Percentiles rank a stretch among this genome's conserved stretches.
These are phyloP conservation scores for Lontra canadensis DNA, from an alignment of 2,113 vertebrate species.

Conservation along the genomic window DNA sequence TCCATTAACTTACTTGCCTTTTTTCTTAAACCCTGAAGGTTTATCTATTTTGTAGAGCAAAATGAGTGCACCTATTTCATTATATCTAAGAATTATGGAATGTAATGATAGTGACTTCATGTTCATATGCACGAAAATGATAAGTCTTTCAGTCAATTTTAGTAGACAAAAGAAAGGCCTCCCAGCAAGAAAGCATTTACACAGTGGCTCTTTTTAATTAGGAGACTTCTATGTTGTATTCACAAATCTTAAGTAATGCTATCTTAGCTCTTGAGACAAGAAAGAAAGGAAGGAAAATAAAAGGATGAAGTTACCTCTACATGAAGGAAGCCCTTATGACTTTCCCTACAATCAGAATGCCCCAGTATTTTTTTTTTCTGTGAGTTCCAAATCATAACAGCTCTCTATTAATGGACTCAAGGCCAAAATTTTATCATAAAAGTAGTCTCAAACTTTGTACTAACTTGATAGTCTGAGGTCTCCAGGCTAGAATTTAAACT, in stretches of 20 bases:
- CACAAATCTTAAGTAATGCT: neutral
- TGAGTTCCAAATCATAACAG: conserved; percentile 13
- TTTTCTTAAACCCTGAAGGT: neutral
- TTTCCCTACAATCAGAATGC: neutral
- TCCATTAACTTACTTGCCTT: neutral
- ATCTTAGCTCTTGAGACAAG: neutral
- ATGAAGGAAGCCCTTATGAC: neutral
- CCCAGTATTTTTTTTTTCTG: neutral
- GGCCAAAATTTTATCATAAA: neutral
- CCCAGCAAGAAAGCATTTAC: neutral
- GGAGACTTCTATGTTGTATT: neutral
- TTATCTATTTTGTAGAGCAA: neutral
- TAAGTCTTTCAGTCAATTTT: neutral
- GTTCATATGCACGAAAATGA: neutral
- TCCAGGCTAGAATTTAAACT: neutral
- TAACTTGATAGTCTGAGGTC: neutral
- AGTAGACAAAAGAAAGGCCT: neutral
- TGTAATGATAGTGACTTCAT: neutral
- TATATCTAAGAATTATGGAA: neutral
- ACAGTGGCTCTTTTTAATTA: neutral
- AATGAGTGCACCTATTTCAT: neutral
- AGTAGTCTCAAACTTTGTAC: neutral
- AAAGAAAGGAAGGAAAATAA: neutral
- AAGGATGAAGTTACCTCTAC: neutral
- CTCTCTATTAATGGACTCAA: neutral